Evolutionary conservation across 1,140 invertebrate genomes (phyloP).

Genomic region (Hetaerina americana): DNA sequence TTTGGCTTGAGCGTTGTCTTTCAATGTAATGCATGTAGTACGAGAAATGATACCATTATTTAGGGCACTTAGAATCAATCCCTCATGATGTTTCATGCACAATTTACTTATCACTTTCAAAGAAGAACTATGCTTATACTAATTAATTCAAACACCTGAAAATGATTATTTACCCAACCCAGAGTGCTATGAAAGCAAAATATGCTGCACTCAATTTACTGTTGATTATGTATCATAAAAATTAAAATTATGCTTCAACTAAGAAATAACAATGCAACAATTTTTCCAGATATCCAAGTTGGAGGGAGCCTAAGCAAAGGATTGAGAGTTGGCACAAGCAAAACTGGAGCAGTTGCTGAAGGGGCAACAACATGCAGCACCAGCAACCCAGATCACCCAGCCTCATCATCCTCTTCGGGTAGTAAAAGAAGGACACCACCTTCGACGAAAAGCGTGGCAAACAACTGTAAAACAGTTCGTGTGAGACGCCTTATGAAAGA

Average conservation of each 20-base stretch:
- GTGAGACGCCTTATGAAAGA: conserved; percentile 85
- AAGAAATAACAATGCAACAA: neutral
- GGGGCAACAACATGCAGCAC: neutral
- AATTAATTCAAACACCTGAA: too few species aligned
- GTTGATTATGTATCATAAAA: too few species aligned
- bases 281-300: neutral
- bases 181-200: too few species aligned
- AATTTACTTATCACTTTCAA: too few species aligned
- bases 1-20: too few species aligned
- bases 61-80: too few species aligned
- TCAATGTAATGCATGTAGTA: too few species aligned
- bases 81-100: too few species aligned
- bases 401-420: neutral
- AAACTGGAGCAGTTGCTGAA: neutral
- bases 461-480: conserved; percentile 42
- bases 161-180: too few species aligned
- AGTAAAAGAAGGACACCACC: neutral
- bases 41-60: too few species aligned
- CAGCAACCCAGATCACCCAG: neutral
- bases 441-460: neutral
- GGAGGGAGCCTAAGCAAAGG: neutral
- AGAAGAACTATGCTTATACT: too few species aligned
- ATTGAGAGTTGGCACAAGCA: neutral
- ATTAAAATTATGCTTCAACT: neutral
- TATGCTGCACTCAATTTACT: too few species aligned